Conservation (phyloP, 2,113 vertebrate genomes). For the Dasypus novemcinctus region DNA sequence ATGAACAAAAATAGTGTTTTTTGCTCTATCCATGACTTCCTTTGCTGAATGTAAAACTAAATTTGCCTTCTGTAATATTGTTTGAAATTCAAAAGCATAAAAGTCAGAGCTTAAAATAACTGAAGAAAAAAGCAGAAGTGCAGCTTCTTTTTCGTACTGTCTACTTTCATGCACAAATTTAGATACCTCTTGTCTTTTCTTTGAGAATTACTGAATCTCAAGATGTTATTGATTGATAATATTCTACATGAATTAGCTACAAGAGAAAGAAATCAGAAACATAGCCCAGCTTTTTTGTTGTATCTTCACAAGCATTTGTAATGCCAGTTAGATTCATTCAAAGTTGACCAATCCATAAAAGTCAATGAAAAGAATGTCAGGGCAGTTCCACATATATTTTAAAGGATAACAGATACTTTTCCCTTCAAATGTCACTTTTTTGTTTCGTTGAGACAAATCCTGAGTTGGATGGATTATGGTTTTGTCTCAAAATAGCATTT, state of each 20-base stretch:
- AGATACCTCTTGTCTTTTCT: not conserved
- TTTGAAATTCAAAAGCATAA: not conserved
- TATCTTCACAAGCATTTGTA: not conserved
- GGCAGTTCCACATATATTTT: not conserved
- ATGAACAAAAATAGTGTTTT: too few species aligned
- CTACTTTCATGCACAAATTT: not conserved
- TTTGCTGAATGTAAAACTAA: too few species aligned
- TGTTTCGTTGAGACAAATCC: slow-evolving; percentile 21
- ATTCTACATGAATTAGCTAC: not conserved
- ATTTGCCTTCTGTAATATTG: too few species aligned
- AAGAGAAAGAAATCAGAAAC: not conserved
- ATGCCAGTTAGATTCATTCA: not conserved
- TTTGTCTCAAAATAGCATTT: slow-evolving; percentile 21
- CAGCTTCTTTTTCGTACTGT: not conserved
- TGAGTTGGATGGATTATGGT: not conserved
- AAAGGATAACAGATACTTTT: slow-evolving; percentile 19
- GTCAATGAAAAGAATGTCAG: not conserved
- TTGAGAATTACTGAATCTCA: not conserved
- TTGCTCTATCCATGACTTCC: too few species aligned
- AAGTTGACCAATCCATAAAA: slow-evolving; percentile 37
- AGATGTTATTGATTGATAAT: not conserved
- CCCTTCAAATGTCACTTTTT: slow-evolving; percentile 34
- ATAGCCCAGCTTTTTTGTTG: not conserved
- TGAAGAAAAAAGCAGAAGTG: not conserved
- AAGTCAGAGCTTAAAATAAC: not conserved